phyloP scores from a whole-genome alignment of 2,797 vertebrate genomes.

The Pempheris klunzingeri region DNA sequence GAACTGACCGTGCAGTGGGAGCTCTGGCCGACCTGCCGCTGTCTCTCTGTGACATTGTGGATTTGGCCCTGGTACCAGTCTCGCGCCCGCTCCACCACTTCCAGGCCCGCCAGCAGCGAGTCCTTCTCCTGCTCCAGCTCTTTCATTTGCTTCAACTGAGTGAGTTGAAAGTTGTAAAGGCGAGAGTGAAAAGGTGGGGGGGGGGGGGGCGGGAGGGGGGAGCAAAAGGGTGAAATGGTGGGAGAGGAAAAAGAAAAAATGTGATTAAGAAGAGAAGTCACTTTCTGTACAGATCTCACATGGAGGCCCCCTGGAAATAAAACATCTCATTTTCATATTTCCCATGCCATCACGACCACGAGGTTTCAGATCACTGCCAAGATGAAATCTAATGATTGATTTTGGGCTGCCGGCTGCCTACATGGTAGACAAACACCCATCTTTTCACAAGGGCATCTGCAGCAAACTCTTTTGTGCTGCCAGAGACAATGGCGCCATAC shows the following conservation, averaged over 20 bases:
- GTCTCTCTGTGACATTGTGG: slow-evolving; percentile 91
- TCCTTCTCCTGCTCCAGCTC: slow-evolving; percentile 96
- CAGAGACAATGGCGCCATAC: slow-evolving; percentile 71
- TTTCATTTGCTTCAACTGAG: slow-evolving; percentile 94
- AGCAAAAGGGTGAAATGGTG: not conserved
- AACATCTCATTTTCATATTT: slow-evolving; percentile 17
- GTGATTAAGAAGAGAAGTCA: slow-evolving; percentile 3
- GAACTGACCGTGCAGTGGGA: slow-evolving; percentile 79
- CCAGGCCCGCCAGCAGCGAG: slow-evolving; percentile 92
- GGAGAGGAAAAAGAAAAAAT: not conserved
- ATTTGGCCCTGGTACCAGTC: slow-evolving; percentile 96
- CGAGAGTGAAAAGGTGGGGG: not conserved
- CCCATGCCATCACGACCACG: slow-evolving; percentile 9
- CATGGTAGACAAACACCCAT: slow-evolving; percentile 42
- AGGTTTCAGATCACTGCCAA: slow-evolving; percentile 17
- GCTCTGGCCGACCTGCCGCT: slow-evolving; percentile 88
- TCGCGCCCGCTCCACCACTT: slow-evolving; percentile 89
- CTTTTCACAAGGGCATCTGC: slow-evolving; percentile 70
- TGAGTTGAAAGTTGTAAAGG: slow-evolving; percentile 25
- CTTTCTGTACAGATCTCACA: slow-evolving; percentile 1
- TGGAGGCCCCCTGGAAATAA: not conserved
- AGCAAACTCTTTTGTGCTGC: slow-evolving; percentile 71
- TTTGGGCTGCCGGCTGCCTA: slow-evolving; percentile 36
- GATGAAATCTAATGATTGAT: slow-evolving; percentile 42
- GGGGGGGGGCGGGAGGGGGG: not conserved